Evolutionary conservation across 2,797 vertebrate genomes (phyloP).

Genomic region (Eptatretus atami): DNA sequence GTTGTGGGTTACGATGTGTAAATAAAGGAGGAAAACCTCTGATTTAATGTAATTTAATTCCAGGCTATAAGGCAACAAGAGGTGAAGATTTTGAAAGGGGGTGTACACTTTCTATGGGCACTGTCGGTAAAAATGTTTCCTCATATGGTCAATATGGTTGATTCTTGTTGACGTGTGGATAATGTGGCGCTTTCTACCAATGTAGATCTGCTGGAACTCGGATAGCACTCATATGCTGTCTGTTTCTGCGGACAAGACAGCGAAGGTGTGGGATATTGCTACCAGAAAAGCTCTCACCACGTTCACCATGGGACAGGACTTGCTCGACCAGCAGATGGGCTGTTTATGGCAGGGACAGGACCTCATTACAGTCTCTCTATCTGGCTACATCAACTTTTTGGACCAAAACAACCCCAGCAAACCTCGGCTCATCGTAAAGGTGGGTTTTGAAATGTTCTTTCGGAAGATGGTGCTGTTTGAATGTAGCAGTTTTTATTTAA

Average conservation of each 20-base stretch:
- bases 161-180: too few species aligned
- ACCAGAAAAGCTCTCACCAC: slow-evolving; percentile 34
- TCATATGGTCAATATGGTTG: too few species aligned
- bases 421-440: slow-evolving; percentile 51
- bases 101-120: too few species aligned
- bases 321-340: slow-evolving; percentile 71
- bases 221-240: slow-evolving; percentile 62
- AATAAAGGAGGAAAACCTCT: too few species aligned
- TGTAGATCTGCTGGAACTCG: slow-evolving; percentile 38
- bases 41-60: too few species aligned
- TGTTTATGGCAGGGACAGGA: slow-evolving; percentile 77
- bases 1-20: too few species aligned
- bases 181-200: background rate
- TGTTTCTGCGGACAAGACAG: slow-evolving; percentile 75
- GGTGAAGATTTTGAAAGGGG: too few species aligned
- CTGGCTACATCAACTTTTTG: slow-evolving; percentile 86
- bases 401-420: slow-evolving; percentile 63
- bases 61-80: too few species aligned
- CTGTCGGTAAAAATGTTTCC: too few species aligned
- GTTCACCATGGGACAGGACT: slow-evolving; percentile 42
- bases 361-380: slow-evolving; percentile 50
- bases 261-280: slow-evolving; percentile 66
- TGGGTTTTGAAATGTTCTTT: slow-evolving; percentile 10
- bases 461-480: background rate
- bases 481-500: too few species aligned